A percentile compares a stretch with the other conserved stretches of the same genome.
These are phyloP conservation scores for Trichoplusia ni DNA, from an alignment of 1,140 invertebrate genomes.

Conservation along the genomic window DNA sequence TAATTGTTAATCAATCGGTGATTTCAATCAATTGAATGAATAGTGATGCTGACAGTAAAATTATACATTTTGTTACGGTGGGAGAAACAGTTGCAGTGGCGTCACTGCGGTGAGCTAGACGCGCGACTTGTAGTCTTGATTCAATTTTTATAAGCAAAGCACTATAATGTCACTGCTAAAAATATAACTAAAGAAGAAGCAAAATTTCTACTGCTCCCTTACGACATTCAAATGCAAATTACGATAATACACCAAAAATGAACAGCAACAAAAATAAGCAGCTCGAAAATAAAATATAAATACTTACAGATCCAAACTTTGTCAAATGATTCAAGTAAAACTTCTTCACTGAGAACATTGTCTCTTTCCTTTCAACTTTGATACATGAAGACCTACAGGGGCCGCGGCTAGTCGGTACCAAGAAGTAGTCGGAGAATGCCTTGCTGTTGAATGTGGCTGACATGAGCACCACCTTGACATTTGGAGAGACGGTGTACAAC, in stretches of 20 bases:
- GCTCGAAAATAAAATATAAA: neutral
- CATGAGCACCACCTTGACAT: conserved; percentile 92
- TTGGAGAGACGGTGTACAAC: conserved; percentile 86
- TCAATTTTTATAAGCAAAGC: no score
- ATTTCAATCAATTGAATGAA: no score
- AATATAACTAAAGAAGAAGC: no score
- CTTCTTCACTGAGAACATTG: conserved; percentile 78
- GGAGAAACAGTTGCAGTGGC: no score
- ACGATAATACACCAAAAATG: conserved; percentile 1
- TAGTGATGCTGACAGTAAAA: no score
- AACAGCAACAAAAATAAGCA: neutral
- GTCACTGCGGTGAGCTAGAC: no score
- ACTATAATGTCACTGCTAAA: no score
- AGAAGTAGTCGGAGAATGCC: conserved; percentile 89
- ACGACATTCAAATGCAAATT: no score
- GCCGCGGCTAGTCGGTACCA: conserved; percentile 71
- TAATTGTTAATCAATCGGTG: no score
- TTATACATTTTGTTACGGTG: no score
- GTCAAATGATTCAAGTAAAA: conserved; percentile 88
- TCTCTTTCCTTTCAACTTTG: conserved; percentile 84
- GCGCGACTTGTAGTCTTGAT: no score
- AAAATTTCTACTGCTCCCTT: no score
- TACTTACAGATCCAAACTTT: conserved; percentile 70
- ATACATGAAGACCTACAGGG: conserved; percentile 79
- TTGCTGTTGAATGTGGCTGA: conserved; percentile 92